A percentile compares a stretch with the other conserved stretches of the same genome.
These are phyloP conservation scores for Drosophila arizonae DNA, from an alignment of 1,140 invertebrate genomes.

Conservation along the genomic window DNA sequence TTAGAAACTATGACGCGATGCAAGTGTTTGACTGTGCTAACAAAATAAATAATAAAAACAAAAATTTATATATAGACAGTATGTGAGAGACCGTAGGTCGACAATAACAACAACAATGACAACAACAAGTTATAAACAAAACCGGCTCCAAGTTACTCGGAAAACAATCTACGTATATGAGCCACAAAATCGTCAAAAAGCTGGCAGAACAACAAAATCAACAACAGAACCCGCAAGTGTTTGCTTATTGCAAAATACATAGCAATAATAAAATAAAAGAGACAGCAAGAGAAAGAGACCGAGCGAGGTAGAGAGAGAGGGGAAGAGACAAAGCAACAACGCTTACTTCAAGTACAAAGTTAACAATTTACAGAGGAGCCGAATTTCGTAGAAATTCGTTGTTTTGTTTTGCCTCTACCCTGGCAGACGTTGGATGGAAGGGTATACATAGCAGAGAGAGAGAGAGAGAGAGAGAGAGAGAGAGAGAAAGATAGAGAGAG, in stretches of 20 bases:
- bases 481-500: too few relatives aligned
- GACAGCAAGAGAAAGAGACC: conserved; percentile 7
- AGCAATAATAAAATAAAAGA: conserved; percentile 22
- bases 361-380: conserved; percentile 35
- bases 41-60: conserved; percentile 52
- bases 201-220: conserved; percentile 54
- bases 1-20: conserved; percentile 69
- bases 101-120: conserved; percentile 24
- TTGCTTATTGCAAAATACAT: conserved; percentile 70
- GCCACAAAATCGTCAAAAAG: conserved; percentile 43
- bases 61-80: neutral
- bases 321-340: conserved; percentile 9
- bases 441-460: neutral
- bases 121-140: conserved; percentile 31
- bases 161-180: conserved; percentile 60
- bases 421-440: neutral
- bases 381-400: conserved; percentile 7
- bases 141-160: conserved; percentile 72
- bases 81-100: conserved; percentile 61
- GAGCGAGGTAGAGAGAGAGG: conserved; percentile 13
- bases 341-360: conserved; percentile 29
- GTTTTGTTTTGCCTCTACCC: neutral
- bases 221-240: conserved; percentile 53
- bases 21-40: conserved; percentile 70
- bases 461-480: neutral